Evolutionary conservation across 2,113 vertebrate genomes (phyloP).

Genomic region (Cardinalis cardinalis): DNA sequence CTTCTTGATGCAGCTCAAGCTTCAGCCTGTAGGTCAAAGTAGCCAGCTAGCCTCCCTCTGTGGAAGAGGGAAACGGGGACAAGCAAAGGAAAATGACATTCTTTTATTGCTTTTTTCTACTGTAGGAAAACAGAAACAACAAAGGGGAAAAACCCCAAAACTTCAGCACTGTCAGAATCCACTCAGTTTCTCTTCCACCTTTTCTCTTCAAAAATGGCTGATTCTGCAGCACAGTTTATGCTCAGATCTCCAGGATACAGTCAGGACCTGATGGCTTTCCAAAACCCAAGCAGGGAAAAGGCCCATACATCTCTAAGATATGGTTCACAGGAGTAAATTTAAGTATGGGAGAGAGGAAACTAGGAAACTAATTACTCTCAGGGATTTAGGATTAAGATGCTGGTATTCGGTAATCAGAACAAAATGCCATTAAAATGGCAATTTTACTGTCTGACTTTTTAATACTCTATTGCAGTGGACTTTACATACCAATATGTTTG

Average conservation of each 20-base stretch:
- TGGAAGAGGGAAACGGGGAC: neutral
- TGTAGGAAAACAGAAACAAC: neutral
- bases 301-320: neutral
- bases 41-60: neutral
- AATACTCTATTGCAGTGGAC: neutral
- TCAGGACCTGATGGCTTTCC: neutral
- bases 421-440: neutral
- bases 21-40: neutral
- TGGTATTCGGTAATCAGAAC: neutral
- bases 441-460: neutral
- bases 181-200: neutral
- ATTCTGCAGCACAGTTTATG: neutral
- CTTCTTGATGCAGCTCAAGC: neutral
- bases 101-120: neutral
- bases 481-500: neutral
- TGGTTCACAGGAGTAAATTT: neutral
- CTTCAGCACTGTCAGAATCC: neutral
- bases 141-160: neutral
- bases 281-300: neutral
- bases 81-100: rapidly evolving
- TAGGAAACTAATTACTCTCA: neutral
- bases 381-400: neutral
- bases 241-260: neutral
- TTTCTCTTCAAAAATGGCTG: neutral
- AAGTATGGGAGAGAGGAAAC: neutral